Percentiles rank a stretch among this genome's conserved stretches.
These are phyloP conservation scores for Drosophila triauraria DNA, from an alignment of 1,140 invertebrate species.

Conservation along the genomic window DNA sequence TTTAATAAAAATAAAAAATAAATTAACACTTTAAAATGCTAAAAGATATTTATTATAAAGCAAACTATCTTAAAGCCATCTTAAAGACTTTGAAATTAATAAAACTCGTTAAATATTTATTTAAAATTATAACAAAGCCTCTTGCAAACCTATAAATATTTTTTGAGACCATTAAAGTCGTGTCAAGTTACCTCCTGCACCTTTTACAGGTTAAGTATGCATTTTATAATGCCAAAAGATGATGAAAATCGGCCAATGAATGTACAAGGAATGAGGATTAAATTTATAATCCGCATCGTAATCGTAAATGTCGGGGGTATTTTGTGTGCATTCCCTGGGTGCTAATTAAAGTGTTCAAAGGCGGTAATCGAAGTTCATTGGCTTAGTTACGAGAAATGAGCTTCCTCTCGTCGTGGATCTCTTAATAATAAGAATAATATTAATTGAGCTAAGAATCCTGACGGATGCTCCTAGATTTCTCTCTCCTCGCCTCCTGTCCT, in stretches of 20 bases:
- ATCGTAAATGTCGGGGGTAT: conserved; percentile 2
- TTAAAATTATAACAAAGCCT: background rate
- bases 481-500: background rate
- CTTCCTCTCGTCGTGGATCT: background rate
- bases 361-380: conserved; percentile 37
- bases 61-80: no score
- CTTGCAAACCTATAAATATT: background rate
- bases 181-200: no score
- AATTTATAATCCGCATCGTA: conserved; percentile 22
- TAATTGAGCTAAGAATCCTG: background rate
- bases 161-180: background rate
- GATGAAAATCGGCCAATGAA: conserved; percentile 35
- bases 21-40: no score
- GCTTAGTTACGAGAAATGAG: conserved; percentile 3
- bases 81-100: no score
- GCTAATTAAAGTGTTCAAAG: background rate
- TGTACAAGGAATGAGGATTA: background rate
- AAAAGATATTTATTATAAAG: no score
- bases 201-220: conserved; percentile 13
- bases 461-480: background rate
- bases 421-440: background rate
- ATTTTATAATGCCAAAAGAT: conserved; percentile 23
- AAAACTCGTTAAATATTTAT: no score
- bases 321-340: background rate
- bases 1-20: no score